Base-by-base conservation (phyloP, 1,140 invertebrate genomes). In the Hermetia illucens region DNA sequence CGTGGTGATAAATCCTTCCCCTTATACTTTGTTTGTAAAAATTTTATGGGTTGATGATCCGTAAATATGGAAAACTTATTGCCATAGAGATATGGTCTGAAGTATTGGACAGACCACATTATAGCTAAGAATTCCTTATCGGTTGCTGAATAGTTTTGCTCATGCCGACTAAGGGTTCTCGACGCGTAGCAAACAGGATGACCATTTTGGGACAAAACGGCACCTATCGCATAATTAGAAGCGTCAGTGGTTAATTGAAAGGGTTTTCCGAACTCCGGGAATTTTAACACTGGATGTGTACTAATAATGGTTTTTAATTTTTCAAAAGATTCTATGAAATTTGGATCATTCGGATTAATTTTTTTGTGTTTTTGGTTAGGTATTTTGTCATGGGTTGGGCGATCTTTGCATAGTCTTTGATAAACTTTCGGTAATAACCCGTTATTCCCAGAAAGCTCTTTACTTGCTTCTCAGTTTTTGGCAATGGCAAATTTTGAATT, bases 81-180 rank as follows among this genome's bases (percentile, higher is more conserved):
- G 9, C 55, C 56, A 51, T 46, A 52, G 25, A 55, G 37, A 40
- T 63, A 42, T 43, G 55, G 60, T 39, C 52, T 46, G 50, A 63
- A 67, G 36, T 52, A 52, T 42, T 53, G 41, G 39, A 31, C 49
- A 13, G 44, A 53, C 48, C 53, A 62, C 20, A 52, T 43, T 19
- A 68, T 58, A 5, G 55, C 60, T 2, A 64, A 47, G 6, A 54
- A 42, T 45, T 70, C 63, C 35, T 63, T 66, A 42, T 69, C 63
- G 17, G 65, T 66, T 64, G 51, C 13, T 52, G 46, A 21, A 42
- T 40, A 30, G 44, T 60, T 61, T 35, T 25, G 40, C 50, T 69
- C 62, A 5, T 52, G 48, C 27, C 48, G 39, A 40, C 38, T 53
- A 6, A 58, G 27, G 4, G 47, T 48, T 38, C 50, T 48, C 6